These are phyloP conservation scores for Drosophila aff. DNA, from an alignment of 1,140 invertebrate species.

Conservation along the genomic window DNA sequence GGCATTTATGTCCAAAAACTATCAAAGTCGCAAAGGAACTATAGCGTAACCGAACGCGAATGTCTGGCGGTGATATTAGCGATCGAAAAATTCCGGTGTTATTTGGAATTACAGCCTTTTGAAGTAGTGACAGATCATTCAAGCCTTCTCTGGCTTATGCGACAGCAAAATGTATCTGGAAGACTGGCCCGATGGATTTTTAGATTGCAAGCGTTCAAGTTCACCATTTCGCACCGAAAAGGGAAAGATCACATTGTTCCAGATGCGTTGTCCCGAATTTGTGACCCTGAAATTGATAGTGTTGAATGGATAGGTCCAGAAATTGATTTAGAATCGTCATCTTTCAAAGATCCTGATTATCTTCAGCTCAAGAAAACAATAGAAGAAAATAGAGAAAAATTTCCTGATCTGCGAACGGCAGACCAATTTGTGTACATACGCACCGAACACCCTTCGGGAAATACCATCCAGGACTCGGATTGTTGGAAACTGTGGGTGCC, in stretches of 20 bases:
- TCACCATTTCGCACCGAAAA: constrained; percentile 4
- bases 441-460: constrained; percentile 1
- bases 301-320: constrained; percentile 16
- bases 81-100: too few relatives aligned
- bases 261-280: constrained; percentile 7
- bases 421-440: constrained; percentile 8
- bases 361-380: background rate
- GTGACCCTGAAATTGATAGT: constrained; percentile 1
- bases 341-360: constrained; percentile 1
- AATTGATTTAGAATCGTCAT: constrained; percentile 9
- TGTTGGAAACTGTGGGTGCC: constrained; percentile 14
- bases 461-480: background rate
- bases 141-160: too few relatives aligned
- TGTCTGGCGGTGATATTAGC: too few relatives aligned
- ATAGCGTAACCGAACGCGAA: too few relatives aligned
- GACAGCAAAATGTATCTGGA: background rate
- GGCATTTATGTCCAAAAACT: background rate
- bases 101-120: too few relatives aligned
- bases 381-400: constrained; percentile 3
- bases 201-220: background rate
- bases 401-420: constrained; percentile 1
- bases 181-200: background rate
- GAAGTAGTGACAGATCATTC: too few relatives aligned
- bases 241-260: constrained; percentile 15
- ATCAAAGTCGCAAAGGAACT: too few relatives aligned